Percentiles rank a stretch among this genome's conserved stretches.
Conservation (phyloP, 92 coral and sea anemone genomes). For the Montipora capitata region DNA sequence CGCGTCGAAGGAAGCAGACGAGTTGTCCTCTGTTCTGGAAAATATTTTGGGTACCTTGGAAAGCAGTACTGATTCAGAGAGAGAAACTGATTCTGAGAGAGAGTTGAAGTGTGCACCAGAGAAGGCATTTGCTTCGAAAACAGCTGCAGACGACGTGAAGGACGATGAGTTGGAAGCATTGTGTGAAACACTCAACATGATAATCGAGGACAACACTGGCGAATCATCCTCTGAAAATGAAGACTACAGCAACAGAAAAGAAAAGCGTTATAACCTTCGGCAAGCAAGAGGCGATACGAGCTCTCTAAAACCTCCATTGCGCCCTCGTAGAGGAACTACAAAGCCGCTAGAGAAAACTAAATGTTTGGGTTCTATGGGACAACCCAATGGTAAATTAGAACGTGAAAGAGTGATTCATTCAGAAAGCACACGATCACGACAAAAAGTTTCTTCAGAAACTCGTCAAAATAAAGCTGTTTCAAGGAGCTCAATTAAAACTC, state of each 20-base stretch:
- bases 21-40: constrained; percentile 62
- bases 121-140: background rate
- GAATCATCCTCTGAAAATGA: constrained; percentile 38
- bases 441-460: background rate
- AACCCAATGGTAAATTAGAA: background rate
- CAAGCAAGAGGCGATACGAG: background rate
- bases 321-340: background rate
- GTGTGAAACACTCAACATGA: constrained; percentile 64
- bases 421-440: constrained; percentile 15
- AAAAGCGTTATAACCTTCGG: constrained; percentile 2
- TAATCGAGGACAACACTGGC: constrained; percentile 39
- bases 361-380: background rate
- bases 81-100: constrained; percentile 39
- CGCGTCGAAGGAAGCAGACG: constrained; percentile 79
- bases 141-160: constrained; percentile 1
- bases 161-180: constrained; percentile 62
- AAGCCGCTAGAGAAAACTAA: constrained; percentile 27
- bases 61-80: constrained; percentile 69
- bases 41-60: constrained; percentile 79
- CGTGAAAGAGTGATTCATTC: constrained; percentile 25
- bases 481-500: constrained; percentile 7
- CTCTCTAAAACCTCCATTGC: constrained; percentile 28
- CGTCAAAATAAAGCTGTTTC: background rate
- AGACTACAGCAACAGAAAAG: background rate
- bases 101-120: constrained; percentile 13